These are phyloP conservation scores for Microtus ochrogaster DNA, from an alignment of 2,113 vertebrate species.

Conservation along the genomic window DNA sequence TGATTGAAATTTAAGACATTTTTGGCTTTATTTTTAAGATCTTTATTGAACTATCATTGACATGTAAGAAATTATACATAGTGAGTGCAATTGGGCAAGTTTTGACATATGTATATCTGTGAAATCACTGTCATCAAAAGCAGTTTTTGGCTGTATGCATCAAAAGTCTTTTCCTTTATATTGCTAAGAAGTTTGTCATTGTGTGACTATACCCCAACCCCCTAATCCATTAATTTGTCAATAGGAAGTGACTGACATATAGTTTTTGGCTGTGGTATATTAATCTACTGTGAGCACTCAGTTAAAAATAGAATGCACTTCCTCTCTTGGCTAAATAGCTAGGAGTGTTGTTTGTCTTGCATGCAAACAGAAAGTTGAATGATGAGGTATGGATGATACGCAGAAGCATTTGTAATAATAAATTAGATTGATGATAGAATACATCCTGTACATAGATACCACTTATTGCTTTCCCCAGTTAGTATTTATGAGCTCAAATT, in stretches of 20 bases:
- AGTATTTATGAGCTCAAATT: not conserved
- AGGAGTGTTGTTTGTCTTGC: not conserved
- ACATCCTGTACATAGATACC: not conserved
- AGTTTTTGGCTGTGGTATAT: not conserved
- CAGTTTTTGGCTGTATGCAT: not conserved
- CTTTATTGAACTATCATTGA: not conserved
- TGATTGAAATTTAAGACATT: not conserved
- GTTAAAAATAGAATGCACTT: not conserved
- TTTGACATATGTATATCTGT: not conserved
- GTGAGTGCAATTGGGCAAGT: not conserved
- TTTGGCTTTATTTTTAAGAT: constrained; percentile 5
- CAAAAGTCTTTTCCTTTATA: not conserved
- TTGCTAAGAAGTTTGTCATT: not conserved
- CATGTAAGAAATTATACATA: not conserved
- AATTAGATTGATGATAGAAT: not conserved
- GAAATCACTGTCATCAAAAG: not conserved
- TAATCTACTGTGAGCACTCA: not conserved
- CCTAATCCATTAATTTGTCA: not conserved
- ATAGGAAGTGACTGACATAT: not conserved
- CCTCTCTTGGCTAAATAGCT: not conserved
- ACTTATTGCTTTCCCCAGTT: not conserved
- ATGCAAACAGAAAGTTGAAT: not conserved
- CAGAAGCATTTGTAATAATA: not conserved
- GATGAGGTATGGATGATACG: not conserved
- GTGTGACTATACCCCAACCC: not conserved